A percentile compares a stretch with the other conserved stretches of the same genome.
Conservation (phyloP, 2,797 vertebrate species). For the Notolabrus celidotus region DNA sequence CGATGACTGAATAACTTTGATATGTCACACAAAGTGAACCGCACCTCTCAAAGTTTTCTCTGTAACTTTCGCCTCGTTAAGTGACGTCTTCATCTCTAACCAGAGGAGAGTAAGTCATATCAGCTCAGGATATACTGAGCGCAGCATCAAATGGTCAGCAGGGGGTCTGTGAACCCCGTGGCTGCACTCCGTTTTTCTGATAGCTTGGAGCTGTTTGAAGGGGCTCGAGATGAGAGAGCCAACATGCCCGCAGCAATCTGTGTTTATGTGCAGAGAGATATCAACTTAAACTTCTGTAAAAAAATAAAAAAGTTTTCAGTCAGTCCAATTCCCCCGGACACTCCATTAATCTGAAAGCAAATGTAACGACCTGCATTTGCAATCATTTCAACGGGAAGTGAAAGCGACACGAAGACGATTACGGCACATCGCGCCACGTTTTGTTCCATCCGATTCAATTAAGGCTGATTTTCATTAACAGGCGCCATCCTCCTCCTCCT, state of each 20-base stretch:
- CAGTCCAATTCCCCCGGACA: conserved; percentile 38
- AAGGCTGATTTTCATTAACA: conserved; percentile 74
- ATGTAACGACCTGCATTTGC: conserved; percentile 70
- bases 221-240: conserved; percentile 28
- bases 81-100: conserved; percentile 16
- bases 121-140: conserved; percentile 24
- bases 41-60: conserved; percentile 20
- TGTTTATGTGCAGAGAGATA: conserved; percentile 19
- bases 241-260: conserved; percentile 9
- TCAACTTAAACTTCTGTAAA: conserved; percentile 30
- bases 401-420: conserved; percentile 78
- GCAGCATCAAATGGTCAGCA: conserved; percentile 43
- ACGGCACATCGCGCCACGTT: conserved; percentile 67
- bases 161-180: conserved; percentile 22
- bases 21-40: neutral
- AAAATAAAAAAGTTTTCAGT: conserved; percentile 19
- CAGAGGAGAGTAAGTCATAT: conserved; percentile 21
- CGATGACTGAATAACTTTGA: neutral
- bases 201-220: conserved; percentile 48
- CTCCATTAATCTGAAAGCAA: conserved; percentile 52
- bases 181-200: conserved; percentile 29
- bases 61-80: conserved; percentile 15
- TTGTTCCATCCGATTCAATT: conserved; percentile 81
- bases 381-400: conserved; percentile 73
- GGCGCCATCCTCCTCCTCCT: conserved; percentile 30